A percentile compares a stretch with the other conserved stretches of the same genome.
Conservation (phyloP, 2,888 invertebrate genomes). For the Drosophila stalkeri region DNA sequence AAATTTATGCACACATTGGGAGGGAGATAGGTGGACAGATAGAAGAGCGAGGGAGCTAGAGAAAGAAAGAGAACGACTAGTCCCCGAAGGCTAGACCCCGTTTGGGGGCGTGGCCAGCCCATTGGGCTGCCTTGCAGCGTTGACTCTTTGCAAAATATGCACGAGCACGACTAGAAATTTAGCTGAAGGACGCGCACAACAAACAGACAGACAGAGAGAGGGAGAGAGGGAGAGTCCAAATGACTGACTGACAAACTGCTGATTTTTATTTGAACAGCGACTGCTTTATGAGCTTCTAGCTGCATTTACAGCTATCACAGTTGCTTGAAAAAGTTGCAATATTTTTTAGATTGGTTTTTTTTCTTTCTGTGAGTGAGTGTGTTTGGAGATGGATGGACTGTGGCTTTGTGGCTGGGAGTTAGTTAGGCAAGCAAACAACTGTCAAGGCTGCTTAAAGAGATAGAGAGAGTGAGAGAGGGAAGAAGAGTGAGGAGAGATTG, state of each 20-base stretch:
- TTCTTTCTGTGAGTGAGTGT: not conserved
- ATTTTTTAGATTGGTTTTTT: not conserved
- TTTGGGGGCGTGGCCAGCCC: conserved; percentile 26
- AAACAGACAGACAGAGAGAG: conserved; percentile 9
- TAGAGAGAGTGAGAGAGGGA: too few species aligned
- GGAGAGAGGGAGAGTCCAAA: conserved; percentile 9
- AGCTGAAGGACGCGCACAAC: conserved; percentile 63
- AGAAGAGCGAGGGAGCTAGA: conserved; percentile 10
- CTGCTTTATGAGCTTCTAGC: conserved; percentile 33
- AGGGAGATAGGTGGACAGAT: not conserved
- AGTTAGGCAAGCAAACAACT: conserved; percentile 29
- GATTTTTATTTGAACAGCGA: conserved; percentile 58
- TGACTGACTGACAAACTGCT: conserved; percentile 41
- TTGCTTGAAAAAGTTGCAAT: not conserved
- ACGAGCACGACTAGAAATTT: conserved; percentile 63
- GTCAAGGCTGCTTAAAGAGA: conserved; percentile 20
- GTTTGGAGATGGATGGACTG: not conserved
- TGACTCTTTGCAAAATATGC: conserved; percentile 61
- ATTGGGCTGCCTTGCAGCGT: conserved; percentile 35
- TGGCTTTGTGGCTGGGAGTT: conserved; percentile 7
- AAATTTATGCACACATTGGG: conserved; percentile 66
- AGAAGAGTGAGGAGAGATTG: too few species aligned
- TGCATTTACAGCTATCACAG: conserved; percentile 16
- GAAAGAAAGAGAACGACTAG: conserved; percentile 4
- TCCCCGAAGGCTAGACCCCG: conserved; percentile 35